phyloP scores from a whole-genome alignment of 1,140 invertebrate genomes.

The Tetraneura akinire region DNA sequence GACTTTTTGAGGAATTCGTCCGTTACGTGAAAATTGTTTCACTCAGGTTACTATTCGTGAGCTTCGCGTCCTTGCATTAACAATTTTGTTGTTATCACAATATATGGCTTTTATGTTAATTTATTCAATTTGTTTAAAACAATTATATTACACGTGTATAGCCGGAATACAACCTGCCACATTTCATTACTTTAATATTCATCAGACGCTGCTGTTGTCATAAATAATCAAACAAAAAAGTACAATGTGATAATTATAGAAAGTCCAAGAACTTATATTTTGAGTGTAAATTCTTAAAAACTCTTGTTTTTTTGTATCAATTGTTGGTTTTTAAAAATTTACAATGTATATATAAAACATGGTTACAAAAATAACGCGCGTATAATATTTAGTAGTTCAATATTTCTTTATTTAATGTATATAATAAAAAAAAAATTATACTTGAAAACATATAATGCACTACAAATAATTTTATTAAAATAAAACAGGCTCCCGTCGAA shows the following conservation, averaged over 20 bases:
- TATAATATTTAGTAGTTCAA: neutral
- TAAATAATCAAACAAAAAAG: neutral
- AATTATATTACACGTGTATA: neutral
- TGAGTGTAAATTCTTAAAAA: no score
- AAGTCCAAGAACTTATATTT: no score
- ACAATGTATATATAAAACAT: neutral
- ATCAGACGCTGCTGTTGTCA: neutral
- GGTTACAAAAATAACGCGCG: neutral
- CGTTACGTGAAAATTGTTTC: neutral
- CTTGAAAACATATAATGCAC: neutral
- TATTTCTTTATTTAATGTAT: neutral
- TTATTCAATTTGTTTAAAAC: neutral
- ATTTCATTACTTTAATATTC: neutral
- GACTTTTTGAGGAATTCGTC: neutral
- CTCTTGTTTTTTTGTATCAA: no score
- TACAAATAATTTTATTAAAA: neutral
- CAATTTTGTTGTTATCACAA: neutral
- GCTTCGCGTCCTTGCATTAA: neutral
- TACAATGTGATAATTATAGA: neutral
- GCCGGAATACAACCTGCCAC: no score
- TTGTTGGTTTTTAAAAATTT: neutral
- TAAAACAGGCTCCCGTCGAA: neutral
- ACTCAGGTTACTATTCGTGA: conserved; percentile 7
- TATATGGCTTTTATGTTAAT: neutral
- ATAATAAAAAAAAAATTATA: no score